Evolutionary conservation across 2,888 invertebrate genomes (phyloP).

Genomic region (Plagodis pulveraria): DNA sequence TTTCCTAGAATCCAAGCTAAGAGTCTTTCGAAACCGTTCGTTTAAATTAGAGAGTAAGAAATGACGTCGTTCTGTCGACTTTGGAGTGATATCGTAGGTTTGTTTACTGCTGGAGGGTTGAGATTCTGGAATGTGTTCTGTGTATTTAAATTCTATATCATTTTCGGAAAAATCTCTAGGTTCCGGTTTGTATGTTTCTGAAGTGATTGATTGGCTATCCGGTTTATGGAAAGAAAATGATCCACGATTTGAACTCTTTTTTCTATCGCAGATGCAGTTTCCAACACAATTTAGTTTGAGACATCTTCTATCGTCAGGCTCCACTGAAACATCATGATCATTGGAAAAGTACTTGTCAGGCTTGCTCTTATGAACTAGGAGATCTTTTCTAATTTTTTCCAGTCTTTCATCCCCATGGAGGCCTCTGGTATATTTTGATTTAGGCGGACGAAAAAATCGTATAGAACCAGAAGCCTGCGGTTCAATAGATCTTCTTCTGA

Average conservation of each 20-base stretch:
- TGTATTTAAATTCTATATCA: slow-evolving; percentile 79
- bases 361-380: slow-evolving; percentile 72
- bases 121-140: slow-evolving; percentile 73
- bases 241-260: slow-evolving; percentile 69
- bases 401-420: slow-evolving; percentile 76
- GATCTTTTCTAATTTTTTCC: slow-evolving; percentile 77
- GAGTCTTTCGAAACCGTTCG: slow-evolving; percentile 77
- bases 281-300: slow-evolving; percentile 70
- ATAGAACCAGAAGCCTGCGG: slow-evolving; percentile 71
- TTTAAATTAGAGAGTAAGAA: slow-evolving; percentile 76
- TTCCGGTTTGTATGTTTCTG: slow-evolving; percentile 60
- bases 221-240: slow-evolving; percentile 77
- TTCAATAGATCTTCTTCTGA: slow-evolving; percentile 71
- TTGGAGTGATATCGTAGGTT: slow-evolving; percentile 76
- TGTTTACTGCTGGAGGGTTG: slow-evolving; percentile 78
- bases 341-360: slow-evolving; percentile 76
- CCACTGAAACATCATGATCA: slow-evolving; percentile 65
- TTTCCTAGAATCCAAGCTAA: slow-evolving; percentile 79
- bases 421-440: slow-evolving; percentile 77
- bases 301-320: slow-evolving; percentile 64
- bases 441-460: slow-evolving; percentile 75
- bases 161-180: slow-evolving; percentile 71
- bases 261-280: slow-evolving; percentile 73
- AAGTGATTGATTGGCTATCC: slow-evolving; percentile 65
- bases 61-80: slow-evolving; percentile 74